These are phyloP conservation scores for Temnothorax nylanderi DNA, from an alignment of 1,140 invertebrate species.

Conservation along the genomic window DNA sequence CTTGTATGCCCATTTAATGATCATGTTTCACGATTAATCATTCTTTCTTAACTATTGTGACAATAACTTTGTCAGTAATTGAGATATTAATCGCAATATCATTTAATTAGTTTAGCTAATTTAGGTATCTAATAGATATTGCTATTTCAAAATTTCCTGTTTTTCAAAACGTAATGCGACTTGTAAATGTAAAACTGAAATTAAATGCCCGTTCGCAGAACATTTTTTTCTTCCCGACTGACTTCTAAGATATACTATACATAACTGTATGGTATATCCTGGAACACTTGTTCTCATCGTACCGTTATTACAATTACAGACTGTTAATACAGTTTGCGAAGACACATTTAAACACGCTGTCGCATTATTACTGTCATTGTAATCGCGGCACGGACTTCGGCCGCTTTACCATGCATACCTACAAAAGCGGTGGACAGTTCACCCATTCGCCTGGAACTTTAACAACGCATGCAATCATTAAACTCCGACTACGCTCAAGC, in stretches of 20 bases:
- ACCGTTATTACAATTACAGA: slow-evolving; percentile 16
- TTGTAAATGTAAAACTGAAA: neutral
- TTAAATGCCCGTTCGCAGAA: neutral
- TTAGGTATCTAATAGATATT: neutral
- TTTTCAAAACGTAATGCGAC: neutral
- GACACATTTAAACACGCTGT: slow-evolving; percentile 8
- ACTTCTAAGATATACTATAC: neutral
- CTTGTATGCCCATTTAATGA: neutral
- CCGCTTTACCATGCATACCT: slow-evolving; percentile 51
- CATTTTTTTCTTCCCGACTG: neutral
- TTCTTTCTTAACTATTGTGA: neutral
- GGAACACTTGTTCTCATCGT: neutral
- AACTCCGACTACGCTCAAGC: slow-evolving; percentile 42
- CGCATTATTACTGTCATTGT: slow-evolving; percentile 20
- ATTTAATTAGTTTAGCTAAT: neutral
- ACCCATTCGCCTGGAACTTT: slow-evolving; percentile 46
- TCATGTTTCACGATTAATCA: neutral
- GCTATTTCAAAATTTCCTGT: neutral
- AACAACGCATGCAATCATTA: slow-evolving; percentile 60
- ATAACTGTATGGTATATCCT: neutral
- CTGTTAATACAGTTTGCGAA: slow-evolving; percentile 45
- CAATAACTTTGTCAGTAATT: neutral
- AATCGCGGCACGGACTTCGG: slow-evolving; percentile 30
- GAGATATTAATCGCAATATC: neutral
- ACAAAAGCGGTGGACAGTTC: slow-evolving; percentile 52